Percentiles rank a stretch among this genome's conserved stretches.
phyloP scores from a whole-genome alignment of 2,113 vertebrate species.

The Lampris megalopsis region DNA sequence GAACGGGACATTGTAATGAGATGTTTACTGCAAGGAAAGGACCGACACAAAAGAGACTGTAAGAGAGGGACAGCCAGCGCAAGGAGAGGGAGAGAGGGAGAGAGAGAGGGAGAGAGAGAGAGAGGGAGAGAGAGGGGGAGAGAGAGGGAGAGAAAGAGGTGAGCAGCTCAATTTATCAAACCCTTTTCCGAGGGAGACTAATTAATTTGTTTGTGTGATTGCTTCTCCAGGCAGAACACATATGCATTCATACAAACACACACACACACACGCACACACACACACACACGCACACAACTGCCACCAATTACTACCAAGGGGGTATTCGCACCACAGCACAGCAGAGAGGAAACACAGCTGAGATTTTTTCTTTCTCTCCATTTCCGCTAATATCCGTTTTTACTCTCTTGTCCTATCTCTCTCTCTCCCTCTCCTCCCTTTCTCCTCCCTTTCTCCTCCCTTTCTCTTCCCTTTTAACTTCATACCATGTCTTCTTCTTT shows the following conservation, averaged over 20 bases:
- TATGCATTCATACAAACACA: slow-evolving; percentile 16
- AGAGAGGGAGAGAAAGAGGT: slow-evolving; percentile 41
- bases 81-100: not conserved
- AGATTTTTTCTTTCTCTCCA: slow-evolving; percentile 11
- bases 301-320: slow-evolving; percentile 26
- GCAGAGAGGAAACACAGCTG: not conserved
- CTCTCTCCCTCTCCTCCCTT: slow-evolving; percentile 18
- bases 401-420: slow-evolving; percentile 1
- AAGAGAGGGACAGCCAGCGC: slow-evolving; percentile 31
- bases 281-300: slow-evolving; percentile 18
- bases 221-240: slow-evolving; percentile 65
- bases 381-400: slow-evolving; percentile 41
- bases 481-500: not conserved
- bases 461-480: slow-evolving; percentile 18
- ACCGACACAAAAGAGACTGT: slow-evolving; percentile 36
- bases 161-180: slow-evolving; percentile 82
- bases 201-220: slow-evolving; percentile 88
- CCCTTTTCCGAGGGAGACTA: slow-evolving; percentile 77
- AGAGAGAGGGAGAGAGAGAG: slow-evolving; percentile 9
- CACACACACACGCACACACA: not conserved
- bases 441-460: slow-evolving; percentile 24
- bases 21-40: slow-evolving; percentile 72
- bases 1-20: slow-evolving; percentile 74
- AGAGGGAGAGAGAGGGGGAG: slow-evolving; percentile 24
- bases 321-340: slow-evolving; percentile 10